Percentiles rank a stretch among this genome's conserved stretches.
phyloP scores from a whole-genome alignment of 2,888 invertebrate species.

The Allacma fusca region DNA sequence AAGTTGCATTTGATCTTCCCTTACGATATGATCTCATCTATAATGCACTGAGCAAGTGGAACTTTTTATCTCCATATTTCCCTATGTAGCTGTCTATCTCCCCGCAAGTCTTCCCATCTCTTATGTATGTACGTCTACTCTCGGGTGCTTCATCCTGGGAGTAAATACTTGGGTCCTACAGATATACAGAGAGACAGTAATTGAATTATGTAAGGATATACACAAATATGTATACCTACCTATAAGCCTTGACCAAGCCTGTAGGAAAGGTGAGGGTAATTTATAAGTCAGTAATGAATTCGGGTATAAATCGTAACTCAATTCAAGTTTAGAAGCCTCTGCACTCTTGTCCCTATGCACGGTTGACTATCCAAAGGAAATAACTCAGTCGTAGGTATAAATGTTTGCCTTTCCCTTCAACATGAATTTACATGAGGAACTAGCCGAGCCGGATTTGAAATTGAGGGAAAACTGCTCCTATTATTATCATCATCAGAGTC shows the following conservation, averaged over 20 bases:
- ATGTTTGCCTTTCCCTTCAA: background rate
- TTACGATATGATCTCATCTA: constrained; percentile 43
- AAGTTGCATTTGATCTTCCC: constrained; percentile 34
- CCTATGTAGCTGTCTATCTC: background rate
- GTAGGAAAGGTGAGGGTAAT: background rate
- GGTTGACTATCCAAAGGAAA: background rate
- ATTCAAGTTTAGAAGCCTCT: background rate
- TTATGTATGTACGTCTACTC: background rate
- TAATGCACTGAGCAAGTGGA: constrained; percentile 42
- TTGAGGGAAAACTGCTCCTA: background rate
- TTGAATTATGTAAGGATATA: no score
- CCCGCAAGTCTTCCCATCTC: background rate
- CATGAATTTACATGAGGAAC: constrained; percentile 16
- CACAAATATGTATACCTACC: no score
- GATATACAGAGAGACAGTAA: no score
- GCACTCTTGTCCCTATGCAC: background rate
- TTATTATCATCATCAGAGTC: background rate
- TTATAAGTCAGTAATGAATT: constrained; percentile 14
- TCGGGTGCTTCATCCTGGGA: background rate
- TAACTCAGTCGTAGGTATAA: background rate
- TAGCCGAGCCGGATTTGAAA: background rate
- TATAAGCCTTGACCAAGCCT: no score
- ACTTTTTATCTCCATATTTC: constrained; percentile 23
- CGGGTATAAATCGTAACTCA: constrained; percentile 24
- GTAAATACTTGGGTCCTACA: background rate